Base-by-base conservation (phyloP, 2,113 vertebrate species). In the Pica pica region DNA sequence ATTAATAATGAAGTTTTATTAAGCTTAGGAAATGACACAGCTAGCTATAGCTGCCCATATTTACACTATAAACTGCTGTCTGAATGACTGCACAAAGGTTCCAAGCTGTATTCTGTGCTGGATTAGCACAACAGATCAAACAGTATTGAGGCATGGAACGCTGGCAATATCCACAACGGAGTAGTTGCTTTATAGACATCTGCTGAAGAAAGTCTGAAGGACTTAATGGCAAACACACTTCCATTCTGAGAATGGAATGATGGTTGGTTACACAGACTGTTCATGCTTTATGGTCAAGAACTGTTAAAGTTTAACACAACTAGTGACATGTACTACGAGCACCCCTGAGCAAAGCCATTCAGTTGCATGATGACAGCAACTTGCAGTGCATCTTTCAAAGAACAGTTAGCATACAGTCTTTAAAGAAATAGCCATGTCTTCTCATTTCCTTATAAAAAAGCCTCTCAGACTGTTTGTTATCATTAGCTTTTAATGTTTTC, bases 121-220 rank as follows among this genome's bases (percentile, higher is more conserved):
- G 11, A 35, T 44, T 69, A 2, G 8, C 39, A 75, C 24, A 47
- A 20, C 18, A 71, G 39, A 67, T 27, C 60, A 86, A 73, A 56
- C 17, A 13, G 9, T 21, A 19, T 6, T 28, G 30, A 4, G 46
- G n/a, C 30, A 9, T 13, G 5, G 42, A 84, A 76, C 0, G 0
- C 53, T 61, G 20, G 9, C 26, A 57, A 46, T 35, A 85, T 1
- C 28, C 59, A 88, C 31, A 57, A 17, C 10, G 5, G 13, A 53
- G n/a, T 0, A 50, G 28, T 14, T 41, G 23, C n/a, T 87, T 74
- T 6, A 52, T 4, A 76, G 75, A 64, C 20, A 39, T 21, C 46
- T 82, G 44, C 28, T 69, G 26, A 90, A 69, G 31, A 73, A 53
- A 24, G 16, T 59, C 76, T 63, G 50, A 59, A 92, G 21, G 23